Conservation (phyloP, 1,140 invertebrate species). For the Trachymyrmex cornetzi region DNA sequence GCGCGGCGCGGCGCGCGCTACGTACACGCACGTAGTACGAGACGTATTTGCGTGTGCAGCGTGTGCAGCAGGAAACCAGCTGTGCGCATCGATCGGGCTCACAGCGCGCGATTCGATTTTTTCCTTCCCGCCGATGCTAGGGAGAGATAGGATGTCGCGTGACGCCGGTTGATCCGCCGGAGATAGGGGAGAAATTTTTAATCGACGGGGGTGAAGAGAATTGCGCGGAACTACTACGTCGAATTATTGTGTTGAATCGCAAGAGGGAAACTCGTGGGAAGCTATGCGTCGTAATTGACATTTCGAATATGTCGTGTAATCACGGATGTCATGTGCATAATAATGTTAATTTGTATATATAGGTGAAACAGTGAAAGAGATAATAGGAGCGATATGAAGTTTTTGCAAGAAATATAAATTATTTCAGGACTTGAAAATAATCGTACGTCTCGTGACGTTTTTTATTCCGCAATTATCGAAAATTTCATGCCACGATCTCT, state of each 20-base stretch:
- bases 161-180: constrained; percentile 62
- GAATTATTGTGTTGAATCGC: constrained; percentile 4
- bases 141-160: constrained; percentile 64
- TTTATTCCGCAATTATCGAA: constrained; percentile 14
- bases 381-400: background rate
- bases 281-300: constrained; percentile 5
- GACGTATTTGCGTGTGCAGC: constrained; percentile 52
- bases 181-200: constrained; percentile 52
- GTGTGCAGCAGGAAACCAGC: constrained; percentile 71
- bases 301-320: background rate
- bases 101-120: constrained; percentile 67
- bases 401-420: background rate
- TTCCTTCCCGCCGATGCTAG: constrained; percentile 47
- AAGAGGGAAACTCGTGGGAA: background rate
- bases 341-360: background rate
- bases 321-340: background rate
- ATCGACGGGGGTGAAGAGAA: background rate
- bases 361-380: background rate
- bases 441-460: background rate
- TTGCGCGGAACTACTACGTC: constrained; percentile 22
- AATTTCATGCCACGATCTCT: background rate
- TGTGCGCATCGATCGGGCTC: constrained; percentile 72
- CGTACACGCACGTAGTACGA: constrained; percentile 14
- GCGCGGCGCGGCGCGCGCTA: background rate
- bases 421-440: background rate